Evolutionary conservation across 1,140 invertebrate species (phyloP).

Genomic region (Aporrectodea caliginosa): DNA sequence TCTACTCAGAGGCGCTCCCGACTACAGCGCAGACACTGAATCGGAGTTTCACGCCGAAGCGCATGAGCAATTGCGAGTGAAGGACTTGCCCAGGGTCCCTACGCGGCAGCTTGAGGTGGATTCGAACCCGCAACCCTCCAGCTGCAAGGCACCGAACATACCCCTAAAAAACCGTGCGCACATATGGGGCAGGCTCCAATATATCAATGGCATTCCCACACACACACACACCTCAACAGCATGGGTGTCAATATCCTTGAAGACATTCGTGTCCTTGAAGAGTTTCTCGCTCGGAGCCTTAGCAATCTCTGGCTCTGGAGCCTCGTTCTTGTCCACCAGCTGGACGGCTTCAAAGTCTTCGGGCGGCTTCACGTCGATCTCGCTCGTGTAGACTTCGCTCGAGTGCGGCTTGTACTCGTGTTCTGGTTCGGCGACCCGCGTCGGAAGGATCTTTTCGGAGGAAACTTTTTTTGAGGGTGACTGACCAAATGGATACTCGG

Average conservation of each 20-base stretch:
- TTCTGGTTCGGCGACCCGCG: constrained; percentile 16
- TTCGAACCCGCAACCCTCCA: no score
- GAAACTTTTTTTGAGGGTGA: neutral
- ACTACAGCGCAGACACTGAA: no score
- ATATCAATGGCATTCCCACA: no score
- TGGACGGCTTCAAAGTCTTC: constrained; percentile 12
- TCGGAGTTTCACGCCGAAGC: no score
- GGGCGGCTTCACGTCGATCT: constrained; percentile 25
- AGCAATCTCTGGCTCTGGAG: constrained; percentile 25
- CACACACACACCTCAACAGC: constrained; percentile 53
- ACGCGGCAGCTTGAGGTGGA: no score
- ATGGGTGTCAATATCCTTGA: constrained; percentile 53
- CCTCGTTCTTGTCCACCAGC: neutral
- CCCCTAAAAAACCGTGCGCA: no score
- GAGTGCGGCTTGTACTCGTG: constrained; percentile 26
- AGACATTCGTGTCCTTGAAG: constrained; percentile 31
- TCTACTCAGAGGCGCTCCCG: no score
- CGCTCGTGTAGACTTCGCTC: constrained; percentile 18
- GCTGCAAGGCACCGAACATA: no score
- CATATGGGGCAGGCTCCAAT: no score
- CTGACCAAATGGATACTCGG: constrained; percentile 23
- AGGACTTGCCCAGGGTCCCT: no score
- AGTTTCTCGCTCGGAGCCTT: constrained; percentile 22
- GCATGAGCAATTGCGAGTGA: no score
- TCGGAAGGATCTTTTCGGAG: neutral